phyloP scores from a whole-genome alignment of 2,797 vertebrate species.

The Enteromius treurensis region DNA sequence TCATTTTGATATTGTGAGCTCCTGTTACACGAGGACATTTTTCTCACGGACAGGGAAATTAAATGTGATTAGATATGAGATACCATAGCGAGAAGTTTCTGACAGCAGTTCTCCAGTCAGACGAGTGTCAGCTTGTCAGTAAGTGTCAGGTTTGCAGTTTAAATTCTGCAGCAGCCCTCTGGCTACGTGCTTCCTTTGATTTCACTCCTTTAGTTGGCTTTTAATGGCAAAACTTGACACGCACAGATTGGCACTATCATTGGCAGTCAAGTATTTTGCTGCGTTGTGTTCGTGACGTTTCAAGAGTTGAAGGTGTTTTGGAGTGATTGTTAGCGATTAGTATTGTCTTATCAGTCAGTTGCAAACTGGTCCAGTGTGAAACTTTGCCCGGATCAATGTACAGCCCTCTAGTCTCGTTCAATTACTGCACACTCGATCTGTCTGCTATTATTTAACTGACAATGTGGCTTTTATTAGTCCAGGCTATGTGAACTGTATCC shows the following conservation, averaged over 20 bases:
- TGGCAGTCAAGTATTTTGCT: not conserved
- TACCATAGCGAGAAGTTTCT: slow-evolving; percentile 8
- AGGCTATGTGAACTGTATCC: not conserved
- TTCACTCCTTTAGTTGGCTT: not conserved
- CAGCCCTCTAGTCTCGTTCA: not conserved
- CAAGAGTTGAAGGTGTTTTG: not conserved
- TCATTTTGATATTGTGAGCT: not conserved
- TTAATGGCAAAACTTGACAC: not conserved
- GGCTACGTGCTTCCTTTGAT: slow-evolving; percentile 17
- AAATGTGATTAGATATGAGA: slow-evolving; percentile 11
- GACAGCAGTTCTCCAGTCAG: slow-evolving; percentile 35
- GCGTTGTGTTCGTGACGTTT: not conserved
- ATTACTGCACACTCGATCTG: not conserved
- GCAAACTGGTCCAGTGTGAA: not conserved
- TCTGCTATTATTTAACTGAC: slow-evolving; percentile 10
- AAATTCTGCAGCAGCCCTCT: not conserved
- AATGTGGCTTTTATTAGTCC: slow-evolving; percentile 7
- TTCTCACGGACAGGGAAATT: slow-evolving; percentile 1
- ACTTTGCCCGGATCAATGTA: not conserved
- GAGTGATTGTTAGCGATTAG: not conserved
- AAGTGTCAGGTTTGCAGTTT: slow-evolving; percentile 50
- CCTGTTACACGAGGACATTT: not conserved
- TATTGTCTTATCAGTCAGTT: slow-evolving; percentile 2
- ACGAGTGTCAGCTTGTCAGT: slow-evolving; percentile 58
- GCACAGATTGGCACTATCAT: not conserved